Percentiles rank a stretch among this genome's conserved stretches.
Evolutionary conservation across 2,797 vertebrate species (phyloP).

Genomic region (Glossophaga mutica): DNA sequence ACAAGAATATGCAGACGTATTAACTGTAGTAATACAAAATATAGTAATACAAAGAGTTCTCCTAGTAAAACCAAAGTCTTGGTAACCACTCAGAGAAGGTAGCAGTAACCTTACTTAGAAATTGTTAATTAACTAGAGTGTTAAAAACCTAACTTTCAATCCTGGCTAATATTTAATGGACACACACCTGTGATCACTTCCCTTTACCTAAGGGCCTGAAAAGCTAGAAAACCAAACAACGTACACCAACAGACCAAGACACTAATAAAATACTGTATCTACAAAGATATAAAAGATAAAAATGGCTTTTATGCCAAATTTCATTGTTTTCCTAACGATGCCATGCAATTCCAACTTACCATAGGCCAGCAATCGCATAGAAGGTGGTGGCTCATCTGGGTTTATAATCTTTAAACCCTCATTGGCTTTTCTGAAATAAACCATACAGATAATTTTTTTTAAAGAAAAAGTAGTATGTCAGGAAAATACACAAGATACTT

Average conservation of each 20-base stretch:
- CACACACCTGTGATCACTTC: neutral
- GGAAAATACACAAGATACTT: constrained; percentile 13
- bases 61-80: neutral
- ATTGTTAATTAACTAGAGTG: neutral
- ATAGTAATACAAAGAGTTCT: neutral
- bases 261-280: constrained; percentile 13
- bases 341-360: constrained; percentile 75
- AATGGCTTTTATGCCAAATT: neutral
- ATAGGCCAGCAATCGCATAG: constrained; percentile 87
- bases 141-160: constrained; percentile 34
- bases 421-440: constrained; percentile 86
- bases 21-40: neutral
- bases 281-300: neutral
- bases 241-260: neutral
- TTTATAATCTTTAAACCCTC: constrained; percentile 87
- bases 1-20: neutral
- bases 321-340: neutral
- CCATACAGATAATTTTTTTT: neutral
- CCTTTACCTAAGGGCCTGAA: neutral
- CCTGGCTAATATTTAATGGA: neutral
- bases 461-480: neutral
- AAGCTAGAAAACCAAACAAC: constrained; percentile 6
- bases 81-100: neutral
- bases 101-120: neutral
- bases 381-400: constrained; percentile 87